These are phyloP conservation scores for Cottus gobio DNA, from an alignment of 2,113 vertebrate genomes.

Conservation along the genomic window DNA sequence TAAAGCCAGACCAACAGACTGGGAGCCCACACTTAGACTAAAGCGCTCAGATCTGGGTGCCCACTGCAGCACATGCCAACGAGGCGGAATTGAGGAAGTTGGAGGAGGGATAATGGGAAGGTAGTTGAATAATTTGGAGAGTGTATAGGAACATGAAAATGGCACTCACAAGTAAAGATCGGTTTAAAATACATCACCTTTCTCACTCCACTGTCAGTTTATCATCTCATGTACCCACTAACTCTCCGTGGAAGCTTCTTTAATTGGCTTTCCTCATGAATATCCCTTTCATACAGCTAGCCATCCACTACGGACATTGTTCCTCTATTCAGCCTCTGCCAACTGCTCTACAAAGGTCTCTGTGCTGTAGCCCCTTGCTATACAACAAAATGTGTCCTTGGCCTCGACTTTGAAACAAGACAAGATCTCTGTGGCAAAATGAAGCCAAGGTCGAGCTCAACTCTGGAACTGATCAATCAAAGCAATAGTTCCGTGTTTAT, in stretches of 20 bases:
- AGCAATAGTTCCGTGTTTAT: conserved; percentile 71
- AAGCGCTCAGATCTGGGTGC: conserved; percentile 51
- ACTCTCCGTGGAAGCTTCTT: conserved; percentile 35
- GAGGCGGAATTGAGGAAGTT: conserved; percentile 37
- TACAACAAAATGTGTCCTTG: conserved; percentile 62
- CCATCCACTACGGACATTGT: conserved; percentile 48
- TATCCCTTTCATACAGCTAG: conserved; percentile 54
- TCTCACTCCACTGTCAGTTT: conserved; percentile 2
- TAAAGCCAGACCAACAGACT: conserved; percentile 49
- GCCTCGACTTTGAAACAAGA: conserved; percentile 48
- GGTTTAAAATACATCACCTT: conserved; percentile 42
- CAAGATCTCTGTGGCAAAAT: conserved; percentile 39
- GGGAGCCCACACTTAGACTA: conserved; percentile 47
- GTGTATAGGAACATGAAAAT: conserved; percentile 39
- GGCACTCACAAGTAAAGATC: conserved; percentile 32
- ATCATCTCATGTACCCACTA: conserved; percentile 33
- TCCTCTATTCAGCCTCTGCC: conserved; percentile 62
- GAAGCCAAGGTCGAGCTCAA: conserved; percentile 39
- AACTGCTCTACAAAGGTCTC: conserved; percentile 63
- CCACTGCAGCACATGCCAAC: conserved; percentile 49
- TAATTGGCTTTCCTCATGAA: conserved; percentile 65
- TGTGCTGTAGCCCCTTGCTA: conserved; percentile 42
- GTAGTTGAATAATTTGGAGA: conserved; percentile 38
- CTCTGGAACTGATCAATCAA: conserved; percentile 62
- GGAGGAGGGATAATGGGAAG: conserved; percentile 37